Conservation (phyloP, 2,888 invertebrate species). For the Hoplodrina ambigua region DNA sequence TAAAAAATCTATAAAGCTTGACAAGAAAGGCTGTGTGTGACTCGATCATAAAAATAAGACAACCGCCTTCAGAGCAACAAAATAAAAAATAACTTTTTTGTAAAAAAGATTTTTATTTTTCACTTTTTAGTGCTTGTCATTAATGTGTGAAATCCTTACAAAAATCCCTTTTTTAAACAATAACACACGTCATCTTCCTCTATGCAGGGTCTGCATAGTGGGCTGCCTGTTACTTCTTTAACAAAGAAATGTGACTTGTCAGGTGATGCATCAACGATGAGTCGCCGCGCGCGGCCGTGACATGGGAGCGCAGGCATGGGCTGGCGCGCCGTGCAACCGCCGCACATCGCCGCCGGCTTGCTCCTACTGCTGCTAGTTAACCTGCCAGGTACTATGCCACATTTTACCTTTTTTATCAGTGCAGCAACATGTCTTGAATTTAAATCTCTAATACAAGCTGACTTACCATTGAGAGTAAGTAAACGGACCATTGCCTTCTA, state of each 20-base stretch:
- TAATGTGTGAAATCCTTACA: no score
- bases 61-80: no score
- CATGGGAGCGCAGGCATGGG: slow-evolving; percentile 98
- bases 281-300: slow-evolving; percentile 93
- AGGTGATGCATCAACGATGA: slow-evolving; percentile 93
- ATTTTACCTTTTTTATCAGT: not conserved
- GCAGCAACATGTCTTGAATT: not conserved
- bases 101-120: no score
- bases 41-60: no score
- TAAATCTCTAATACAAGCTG: slow-evolving; percentile 4
- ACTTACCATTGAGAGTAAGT: slow-evolving; percentile 22
- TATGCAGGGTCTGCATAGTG: no score
- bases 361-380: slow-evolving; percentile 89
- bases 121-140: no score
- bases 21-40: no score
- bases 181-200: no score
- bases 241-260: slow-evolving; percentile 35
- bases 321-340: slow-evolving; percentile 96
- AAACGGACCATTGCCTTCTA: not conserved
- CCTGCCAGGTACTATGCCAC: slow-evolving; percentile 80
- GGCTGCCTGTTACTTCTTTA: no score
- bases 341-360: slow-evolving; percentile 92
- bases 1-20: no score
- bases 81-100: no score
- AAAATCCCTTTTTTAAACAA: no score